Conservation (phyloP, 2,888 invertebrate species). For the Autographa gamma region DNA sequence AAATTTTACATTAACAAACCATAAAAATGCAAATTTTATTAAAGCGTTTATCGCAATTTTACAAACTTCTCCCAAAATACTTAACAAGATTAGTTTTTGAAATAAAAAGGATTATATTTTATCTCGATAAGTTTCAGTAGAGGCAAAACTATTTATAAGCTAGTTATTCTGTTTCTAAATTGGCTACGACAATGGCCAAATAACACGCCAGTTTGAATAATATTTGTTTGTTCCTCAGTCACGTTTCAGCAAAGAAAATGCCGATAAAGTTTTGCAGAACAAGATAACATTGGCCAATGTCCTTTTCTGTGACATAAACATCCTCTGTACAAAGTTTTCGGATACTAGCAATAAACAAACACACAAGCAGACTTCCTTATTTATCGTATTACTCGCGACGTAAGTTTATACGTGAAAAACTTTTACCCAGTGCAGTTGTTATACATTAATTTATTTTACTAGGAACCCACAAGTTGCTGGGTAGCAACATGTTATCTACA, state of each 20-base stretch:
- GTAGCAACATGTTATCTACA: background rate
- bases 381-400: slow-evolving; percentile 37
- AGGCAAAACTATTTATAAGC: background rate
- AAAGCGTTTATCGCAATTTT: background rate
- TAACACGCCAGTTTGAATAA: slow-evolving; percentile 14
- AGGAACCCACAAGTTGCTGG: background rate
- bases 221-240: slow-evolving; percentile 47
- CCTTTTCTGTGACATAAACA: slow-evolving; percentile 47
- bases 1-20: background rate
- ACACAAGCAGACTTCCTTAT: slow-evolving; percentile 37
- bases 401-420: slow-evolving; percentile 35
- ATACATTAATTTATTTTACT: slow-evolving; percentile 18
- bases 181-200: background rate
- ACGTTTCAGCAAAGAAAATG: slow-evolving; percentile 43
- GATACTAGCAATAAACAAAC: slow-evolving; percentile 48
- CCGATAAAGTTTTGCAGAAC: slow-evolving; percentile 50
- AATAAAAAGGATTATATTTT: background rate
- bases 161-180: background rate
- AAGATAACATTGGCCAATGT: slow-evolving; percentile 48
- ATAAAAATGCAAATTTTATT: background rate
- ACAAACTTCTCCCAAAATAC: background rate
- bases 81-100: background rate
- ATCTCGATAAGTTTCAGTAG: background rate
- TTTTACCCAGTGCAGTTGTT: slow-evolving; percentile 15
- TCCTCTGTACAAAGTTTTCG: slow-evolving; percentile 42